Conservation (phyloP, 2,888 invertebrate species). For the Tenodera sinensis region DNA sequence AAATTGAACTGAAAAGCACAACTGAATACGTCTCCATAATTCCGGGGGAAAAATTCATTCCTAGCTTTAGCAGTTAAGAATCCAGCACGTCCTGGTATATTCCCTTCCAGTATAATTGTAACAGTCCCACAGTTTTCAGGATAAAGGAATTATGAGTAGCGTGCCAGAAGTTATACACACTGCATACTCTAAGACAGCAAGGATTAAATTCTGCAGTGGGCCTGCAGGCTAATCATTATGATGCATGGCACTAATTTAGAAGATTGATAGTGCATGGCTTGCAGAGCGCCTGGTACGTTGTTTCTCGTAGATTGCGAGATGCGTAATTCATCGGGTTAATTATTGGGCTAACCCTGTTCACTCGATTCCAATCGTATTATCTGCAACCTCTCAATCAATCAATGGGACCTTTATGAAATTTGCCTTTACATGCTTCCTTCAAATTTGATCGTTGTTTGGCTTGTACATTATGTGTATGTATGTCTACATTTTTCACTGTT, state of each 20-base stretch:
- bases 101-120: no score
- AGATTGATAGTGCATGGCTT: neutral
- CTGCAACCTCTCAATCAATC: neutral
- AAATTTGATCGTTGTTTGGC: no score
- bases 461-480: no score
- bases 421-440: no score
- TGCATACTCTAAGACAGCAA: neutral
- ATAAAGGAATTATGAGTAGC: neutral
- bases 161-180: neutral
- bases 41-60: no score
- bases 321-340: neutral
- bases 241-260: neutral
- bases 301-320: neutral
- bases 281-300: neutral
- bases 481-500: no score
- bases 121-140: no score
- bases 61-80: no score
- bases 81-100: no score
- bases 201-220: neutral
- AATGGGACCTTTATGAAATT: neutral
- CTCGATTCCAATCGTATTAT: neutral
- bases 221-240: neutral
- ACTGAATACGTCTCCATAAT: no score
- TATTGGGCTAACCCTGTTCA: neutral
- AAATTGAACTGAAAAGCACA: no score